These are phyloP conservation scores for Heliocidaris tuberculata DNA, from an alignment of 35 echinoderm and acorn worm species.

Conservation along the genomic window DNA sequence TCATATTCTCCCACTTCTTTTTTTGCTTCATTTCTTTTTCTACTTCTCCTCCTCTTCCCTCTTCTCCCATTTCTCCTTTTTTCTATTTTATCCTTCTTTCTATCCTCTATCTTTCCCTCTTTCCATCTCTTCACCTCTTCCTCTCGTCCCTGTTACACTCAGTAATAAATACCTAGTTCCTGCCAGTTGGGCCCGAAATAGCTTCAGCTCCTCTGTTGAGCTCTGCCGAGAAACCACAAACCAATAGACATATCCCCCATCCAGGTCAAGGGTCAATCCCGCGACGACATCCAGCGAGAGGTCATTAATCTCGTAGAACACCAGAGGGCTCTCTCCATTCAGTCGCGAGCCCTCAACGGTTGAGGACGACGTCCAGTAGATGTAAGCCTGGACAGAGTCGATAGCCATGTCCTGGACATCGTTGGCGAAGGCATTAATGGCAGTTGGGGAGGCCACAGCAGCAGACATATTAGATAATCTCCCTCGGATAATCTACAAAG, in stretches of 20 bases:
- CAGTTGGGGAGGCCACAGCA: background rate
- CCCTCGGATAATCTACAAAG: conserved; percentile 34
- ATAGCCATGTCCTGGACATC: conserved; percentile 70
- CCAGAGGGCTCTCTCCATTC: conserved; percentile 57
- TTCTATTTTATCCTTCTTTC: background rate
- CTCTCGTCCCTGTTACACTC: background rate
- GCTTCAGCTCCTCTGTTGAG: conserved; percentile 49
- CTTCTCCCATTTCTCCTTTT: background rate
- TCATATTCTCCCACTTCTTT: background rate
- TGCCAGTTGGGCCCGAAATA: conserved; percentile 69
- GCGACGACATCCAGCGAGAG: conserved; percentile 70
- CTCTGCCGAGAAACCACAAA: conserved; percentile 57
- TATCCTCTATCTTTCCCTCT: background rate
- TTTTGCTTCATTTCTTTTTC: background rate
- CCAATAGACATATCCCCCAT: conserved; percentile 67
- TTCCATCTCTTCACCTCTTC: background rate
- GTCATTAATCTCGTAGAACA: conserved; percentile 44
- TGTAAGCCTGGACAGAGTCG: conserved; percentile 83
- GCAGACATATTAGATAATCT: background rate
- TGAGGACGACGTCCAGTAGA: conserved; percentile 79
- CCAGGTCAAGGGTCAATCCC: conserved; percentile 83
- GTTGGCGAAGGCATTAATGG: background rate
- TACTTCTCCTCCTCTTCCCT: background rate
- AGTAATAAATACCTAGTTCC: conserved; percentile 45
- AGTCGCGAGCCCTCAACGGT: conserved; percentile 70